These are phyloP conservation scores for Oreochromis aureus DNA, from an alignment of 2,113 vertebrate species.

Conservation along the genomic window DNA sequence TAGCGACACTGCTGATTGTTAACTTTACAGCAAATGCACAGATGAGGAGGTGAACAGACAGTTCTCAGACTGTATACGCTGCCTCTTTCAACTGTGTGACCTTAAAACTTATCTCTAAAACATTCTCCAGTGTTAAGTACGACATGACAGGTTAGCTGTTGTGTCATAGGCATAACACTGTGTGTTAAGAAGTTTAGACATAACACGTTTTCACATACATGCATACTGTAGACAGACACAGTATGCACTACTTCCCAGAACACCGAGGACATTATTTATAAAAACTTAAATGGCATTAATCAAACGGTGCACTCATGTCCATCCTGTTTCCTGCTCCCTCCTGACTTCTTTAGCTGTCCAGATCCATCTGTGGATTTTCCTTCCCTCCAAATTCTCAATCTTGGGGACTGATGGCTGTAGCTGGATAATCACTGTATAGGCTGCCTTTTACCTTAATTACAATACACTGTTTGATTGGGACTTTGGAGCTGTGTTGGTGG, in stretches of 20 bases:
- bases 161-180: neutral
- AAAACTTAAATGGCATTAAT: neutral
- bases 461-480: neutral
- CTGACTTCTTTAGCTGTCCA: neutral
- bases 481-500: neutral
- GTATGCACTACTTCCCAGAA: neutral
- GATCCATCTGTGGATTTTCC: neutral
- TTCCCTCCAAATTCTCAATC: neutral
- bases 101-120: neutral
- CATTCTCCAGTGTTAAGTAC: neutral
- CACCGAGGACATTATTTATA: neutral
- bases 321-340: neutral
- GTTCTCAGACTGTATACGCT: neutral
- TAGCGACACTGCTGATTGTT: neutral
- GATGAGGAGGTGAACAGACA: neutral
- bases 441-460: neutral
- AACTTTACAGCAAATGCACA: neutral
- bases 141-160: neutral
- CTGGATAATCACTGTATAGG: neutral
- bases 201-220: neutral
- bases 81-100: neutral
- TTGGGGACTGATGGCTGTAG: neutral
- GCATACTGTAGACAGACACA: neutral
- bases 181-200: neutral
- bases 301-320: neutral